These are phyloP conservation scores for Gnatocerus cornutus DNA, from an alignment of 2,888 invertebrate species.

Conservation along the genomic window DNA sequence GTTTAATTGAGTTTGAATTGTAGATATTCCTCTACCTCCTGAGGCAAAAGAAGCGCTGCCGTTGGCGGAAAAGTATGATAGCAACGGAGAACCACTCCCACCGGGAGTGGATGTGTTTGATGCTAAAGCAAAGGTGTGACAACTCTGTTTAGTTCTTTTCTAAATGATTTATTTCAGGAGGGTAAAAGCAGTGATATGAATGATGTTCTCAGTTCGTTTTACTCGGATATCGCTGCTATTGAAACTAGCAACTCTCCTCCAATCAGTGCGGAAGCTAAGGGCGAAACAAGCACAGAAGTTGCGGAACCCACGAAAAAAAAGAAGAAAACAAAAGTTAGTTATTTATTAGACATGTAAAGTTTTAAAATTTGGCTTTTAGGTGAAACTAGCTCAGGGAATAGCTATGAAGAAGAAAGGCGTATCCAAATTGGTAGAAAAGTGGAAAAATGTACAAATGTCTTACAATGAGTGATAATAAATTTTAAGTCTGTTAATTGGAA, in stretches of 20 bases:
- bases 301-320: slow-evolving; percentile 66
- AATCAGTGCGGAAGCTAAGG: slow-evolving; percentile 37
- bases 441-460: slow-evolving; percentile 78
- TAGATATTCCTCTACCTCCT: slow-evolving; percentile 56
- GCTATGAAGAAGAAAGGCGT: slow-evolving; percentile 81
- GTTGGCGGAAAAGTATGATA: slow-evolving; percentile 44
- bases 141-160: background rate
- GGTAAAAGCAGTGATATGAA: slow-evolving; percentile 64
- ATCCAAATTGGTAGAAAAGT: slow-evolving; percentile 80
- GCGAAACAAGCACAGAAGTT: slow-evolving; percentile 49
- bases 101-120: slow-evolving; percentile 74
- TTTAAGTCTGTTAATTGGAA: background rate
- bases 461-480: slow-evolving; percentile 39
- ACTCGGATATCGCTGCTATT: slow-evolving; percentile 75
- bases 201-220: slow-evolving; percentile 76
- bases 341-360: no score
- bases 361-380: slow-evolving; percentile 67
- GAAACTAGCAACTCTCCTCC: slow-evolving; percentile 66
- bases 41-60: slow-evolving; percentile 36
- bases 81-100: slow-evolving; percentile 71
- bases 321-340: slow-evolving; percentile 69
- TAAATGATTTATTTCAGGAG: slow-evolving; percentile 18
- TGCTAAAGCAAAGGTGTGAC: slow-evolving; percentile 50
- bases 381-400: slow-evolving; percentile 74
- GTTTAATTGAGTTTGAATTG: slow-evolving; percentile 26